These are phyloP conservation scores for Rotaria sp. DNA, from an alignment of 2,888 invertebrate species.

Conservation along the genomic window DNA sequence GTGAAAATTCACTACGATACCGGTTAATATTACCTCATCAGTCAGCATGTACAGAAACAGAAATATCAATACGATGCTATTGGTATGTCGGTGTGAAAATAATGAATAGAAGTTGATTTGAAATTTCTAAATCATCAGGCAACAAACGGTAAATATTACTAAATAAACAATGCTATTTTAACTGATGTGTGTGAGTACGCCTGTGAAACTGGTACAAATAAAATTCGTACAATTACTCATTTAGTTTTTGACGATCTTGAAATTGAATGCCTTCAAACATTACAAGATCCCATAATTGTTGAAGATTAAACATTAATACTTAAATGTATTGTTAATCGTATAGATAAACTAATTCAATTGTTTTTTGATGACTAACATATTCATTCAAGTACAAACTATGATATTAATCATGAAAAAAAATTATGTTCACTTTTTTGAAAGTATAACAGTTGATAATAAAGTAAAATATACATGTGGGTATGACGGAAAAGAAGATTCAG, in stretches of 20 bases:
- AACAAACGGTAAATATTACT: constrained; percentile 29
- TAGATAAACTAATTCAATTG: constrained; percentile 36
- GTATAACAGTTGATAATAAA: constrained; percentile 29
- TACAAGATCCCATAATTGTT: constrained; percentile 31
- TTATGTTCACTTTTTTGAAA: constrained; percentile 26
- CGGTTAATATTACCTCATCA: too few species aligned
- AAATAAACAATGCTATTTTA: constrained; percentile 28
- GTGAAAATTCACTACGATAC: too few species aligned
- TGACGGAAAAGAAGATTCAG: too few species aligned
- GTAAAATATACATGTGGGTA: constrained; percentile 33
- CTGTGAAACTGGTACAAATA: not conserved
- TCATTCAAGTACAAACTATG: constrained; percentile 31
- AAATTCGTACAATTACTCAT: constrained; percentile 13
- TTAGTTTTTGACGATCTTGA: constrained; percentile 31
- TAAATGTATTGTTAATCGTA: constrained; percentile 35
- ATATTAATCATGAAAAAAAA: constrained; percentile 21
- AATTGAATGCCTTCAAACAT: constrained; percentile 26
- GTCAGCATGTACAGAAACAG: constrained; percentile 25
- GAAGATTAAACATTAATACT: constrained; percentile 37
- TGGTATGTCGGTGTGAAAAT: constrained; percentile 26
- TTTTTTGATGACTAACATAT: constrained; percentile 35
- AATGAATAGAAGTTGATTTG: constrained; percentile 25
- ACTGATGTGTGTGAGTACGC: constrained; percentile 33
- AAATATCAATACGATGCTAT: constrained; percentile 30
- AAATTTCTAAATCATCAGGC: not conserved